A percentile compares a stretch with the other conserved stretches of the same genome.
phyloP scores from a whole-genome alignment of 2,797 vertebrate genomes.

The Myotis myotis region DNA sequence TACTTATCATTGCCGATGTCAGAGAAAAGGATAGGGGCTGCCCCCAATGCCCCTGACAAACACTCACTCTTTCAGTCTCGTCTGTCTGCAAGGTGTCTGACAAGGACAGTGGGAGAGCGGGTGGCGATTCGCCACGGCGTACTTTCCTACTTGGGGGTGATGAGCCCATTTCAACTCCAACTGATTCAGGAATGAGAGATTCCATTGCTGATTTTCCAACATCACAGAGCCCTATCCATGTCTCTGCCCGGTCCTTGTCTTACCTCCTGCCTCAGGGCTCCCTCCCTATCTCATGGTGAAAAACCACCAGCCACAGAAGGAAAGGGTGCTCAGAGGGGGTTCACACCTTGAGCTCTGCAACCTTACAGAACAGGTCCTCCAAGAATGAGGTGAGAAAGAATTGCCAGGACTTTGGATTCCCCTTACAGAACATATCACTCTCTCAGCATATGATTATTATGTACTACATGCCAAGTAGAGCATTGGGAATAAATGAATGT shows the following conservation, averaged over 20 bases:
- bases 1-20: rapidly evolving
- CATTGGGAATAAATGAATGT: rapidly evolving
- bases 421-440: rapidly evolving
- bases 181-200: not conserved
- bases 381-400: rapidly evolving
- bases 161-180: not conserved
- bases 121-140: rapidly evolving
- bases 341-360: too few species aligned
- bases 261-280: not conserved
- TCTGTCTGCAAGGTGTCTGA: not conserved
- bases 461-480: too few species aligned
- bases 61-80: rapidly evolving
- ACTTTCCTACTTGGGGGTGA: not conserved
- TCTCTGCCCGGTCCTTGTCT: not conserved
- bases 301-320: not conserved
- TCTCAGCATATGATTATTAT: rapidly evolving
- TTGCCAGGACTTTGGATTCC: not conserved
- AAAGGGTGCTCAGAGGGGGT: too few species aligned
- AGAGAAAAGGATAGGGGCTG: not conserved
- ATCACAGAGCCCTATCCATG: not conserved
- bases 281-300: rapidly evolving
- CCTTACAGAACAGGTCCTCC: too few species aligned
- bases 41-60: not conserved
- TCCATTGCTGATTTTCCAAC: rapidly evolving
- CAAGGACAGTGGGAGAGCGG: not conserved